Conservation (phyloP, 92 coral and sea anemone species). For the Pocillopora grandis region DNA sequence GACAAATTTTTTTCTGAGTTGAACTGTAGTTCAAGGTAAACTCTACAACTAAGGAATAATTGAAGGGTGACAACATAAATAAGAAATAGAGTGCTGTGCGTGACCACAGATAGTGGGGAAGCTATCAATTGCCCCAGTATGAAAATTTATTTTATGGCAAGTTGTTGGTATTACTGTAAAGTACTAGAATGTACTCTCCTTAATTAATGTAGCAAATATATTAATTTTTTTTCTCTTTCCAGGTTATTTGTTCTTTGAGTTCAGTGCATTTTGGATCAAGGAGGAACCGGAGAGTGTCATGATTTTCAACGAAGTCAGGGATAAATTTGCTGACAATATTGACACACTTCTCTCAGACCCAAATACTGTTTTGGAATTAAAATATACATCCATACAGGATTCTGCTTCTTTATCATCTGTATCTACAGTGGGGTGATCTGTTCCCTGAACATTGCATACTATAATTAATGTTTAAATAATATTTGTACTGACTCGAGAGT, state of each 20-base stretch:
- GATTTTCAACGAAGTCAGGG: conserved; percentile 82
- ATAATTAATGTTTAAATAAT: background rate
- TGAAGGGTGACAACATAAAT: too few relatives aligned
- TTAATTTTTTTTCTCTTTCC: conserved; percentile 3
- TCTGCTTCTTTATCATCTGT: conserved; percentile 63
- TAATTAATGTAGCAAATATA: too few relatives aligned
- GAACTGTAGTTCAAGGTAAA: too few relatives aligned
- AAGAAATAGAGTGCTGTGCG: too few relatives aligned
- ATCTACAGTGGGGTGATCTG: conserved; percentile 37
- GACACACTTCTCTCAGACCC: conserved; percentile 48
- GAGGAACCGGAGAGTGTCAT: conserved; percentile 93
- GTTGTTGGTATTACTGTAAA: too few relatives aligned
- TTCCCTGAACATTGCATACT: background rate
- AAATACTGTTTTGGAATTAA: conserved; percentile 51
- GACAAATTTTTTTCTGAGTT: too few relatives aligned
- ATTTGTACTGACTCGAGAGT: too few relatives aligned
- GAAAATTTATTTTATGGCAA: too few relatives aligned
- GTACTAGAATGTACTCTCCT: too few relatives aligned
- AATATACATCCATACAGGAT: conserved; percentile 47
- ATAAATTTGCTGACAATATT: conserved; percentile 83
- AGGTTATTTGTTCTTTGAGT: conserved; percentile 92
- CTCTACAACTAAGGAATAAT: too few relatives aligned
- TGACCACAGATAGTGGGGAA: too few relatives aligned
- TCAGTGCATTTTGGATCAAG: conserved; percentile 87
- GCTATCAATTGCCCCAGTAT: too few relatives aligned